Conservation (phyloP, 2,888 invertebrate species). For the Coenonympha arcania region DNA sequence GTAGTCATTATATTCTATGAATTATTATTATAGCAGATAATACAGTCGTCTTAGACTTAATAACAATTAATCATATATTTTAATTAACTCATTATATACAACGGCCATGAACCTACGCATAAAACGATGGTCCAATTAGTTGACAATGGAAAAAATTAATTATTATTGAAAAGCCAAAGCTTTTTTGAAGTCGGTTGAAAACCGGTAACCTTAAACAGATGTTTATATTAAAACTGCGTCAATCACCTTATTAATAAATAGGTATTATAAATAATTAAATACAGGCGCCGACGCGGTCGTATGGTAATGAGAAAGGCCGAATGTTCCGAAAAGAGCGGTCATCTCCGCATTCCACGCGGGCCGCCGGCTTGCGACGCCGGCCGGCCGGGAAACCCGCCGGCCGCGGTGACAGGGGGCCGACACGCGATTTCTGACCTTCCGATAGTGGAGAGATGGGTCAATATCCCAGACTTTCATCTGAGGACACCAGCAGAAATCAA, state of each 20-base stretch:
- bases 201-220: slow-evolving; percentile 28
- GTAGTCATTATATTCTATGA: neutral
- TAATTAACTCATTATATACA: slow-evolving; percentile 10
- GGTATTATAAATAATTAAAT: slow-evolving; percentile 14
- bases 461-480: slow-evolving; percentile 17
- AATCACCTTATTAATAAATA: slow-evolving; percentile 23
- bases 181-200: too few relatives aligned
- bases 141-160: slow-evolving; percentile 10
- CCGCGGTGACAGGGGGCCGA: slow-evolving; percentile 17
- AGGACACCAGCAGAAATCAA: neutral
- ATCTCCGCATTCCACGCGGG: slow-evolving; percentile 67
- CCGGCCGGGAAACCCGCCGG: slow-evolving; percentile 51
- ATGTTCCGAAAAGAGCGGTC: slow-evolving; percentile 52
- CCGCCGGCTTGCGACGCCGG: slow-evolving; percentile 41
- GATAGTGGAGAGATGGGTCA: slow-evolving; percentile 24
- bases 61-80: slow-evolving; percentile 16
- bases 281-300: slow-evolving; percentile 44
- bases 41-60: slow-evolving; percentile 5
- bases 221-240: slow-evolving; percentile 29
- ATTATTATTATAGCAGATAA: slow-evolving; percentile 7
- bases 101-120: slow-evolving; percentile 18
- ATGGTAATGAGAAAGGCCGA: slow-evolving; percentile 54
- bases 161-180: slow-evolving; percentile 14
- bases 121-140: slow-evolving; percentile 2
- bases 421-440: slow-evolving; percentile 36